Evolutionary conservation across 1,140 invertebrate genomes (phyloP), one percentile per base, ranked within the genome.

Genomic region (Drosophila pruinosa): DNA sequence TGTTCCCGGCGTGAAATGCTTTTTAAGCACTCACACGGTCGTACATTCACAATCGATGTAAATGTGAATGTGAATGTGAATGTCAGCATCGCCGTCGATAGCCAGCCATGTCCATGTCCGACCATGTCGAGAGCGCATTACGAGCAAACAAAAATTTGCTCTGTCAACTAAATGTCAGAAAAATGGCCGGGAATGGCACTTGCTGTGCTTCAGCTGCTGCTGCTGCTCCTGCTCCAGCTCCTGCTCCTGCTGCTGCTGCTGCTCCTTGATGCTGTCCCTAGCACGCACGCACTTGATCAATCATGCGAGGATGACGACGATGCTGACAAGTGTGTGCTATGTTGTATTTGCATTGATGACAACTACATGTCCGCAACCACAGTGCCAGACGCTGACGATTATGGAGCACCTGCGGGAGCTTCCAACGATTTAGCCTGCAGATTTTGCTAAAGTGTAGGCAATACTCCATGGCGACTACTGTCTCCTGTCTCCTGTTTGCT

Each of bases 151-250:
- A 88, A 82, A 86, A 88, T 86, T 88, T 88, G 78, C 78, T 75
- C 82, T 86, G 81, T 86, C 81, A 88, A 86, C 81, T 86, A 86
- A 86, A 86, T 86, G 81, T 86, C 81, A 86, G 81, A 88, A 86
- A 86, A 86, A 86, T 86, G 81, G 74, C 73, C 62, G 73, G 68
- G 61, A 80, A 50, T 70, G 68, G 69, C 39, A 63, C 58, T 57
- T 43, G 45, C 65, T 61, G 59, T 59, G 70, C 53, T 53, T 38
- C 31, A 21, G 24, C 15, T 56, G 45, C 45, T 36, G 1, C 26
- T 52, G 41, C 47, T 39, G 41, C 72, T n/a, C n/a, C n/a, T 75
- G 61, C 53, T 53, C 24, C 31, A 12, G 22, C 22, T 54, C 15
- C 43, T 14, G 3, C 36, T 39, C n/a, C 36, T n/a, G 50, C 39